phyloP scores from a whole-genome alignment of 1,140 invertebrate genomes.

The Stegodyphus dumicola region DNA sequence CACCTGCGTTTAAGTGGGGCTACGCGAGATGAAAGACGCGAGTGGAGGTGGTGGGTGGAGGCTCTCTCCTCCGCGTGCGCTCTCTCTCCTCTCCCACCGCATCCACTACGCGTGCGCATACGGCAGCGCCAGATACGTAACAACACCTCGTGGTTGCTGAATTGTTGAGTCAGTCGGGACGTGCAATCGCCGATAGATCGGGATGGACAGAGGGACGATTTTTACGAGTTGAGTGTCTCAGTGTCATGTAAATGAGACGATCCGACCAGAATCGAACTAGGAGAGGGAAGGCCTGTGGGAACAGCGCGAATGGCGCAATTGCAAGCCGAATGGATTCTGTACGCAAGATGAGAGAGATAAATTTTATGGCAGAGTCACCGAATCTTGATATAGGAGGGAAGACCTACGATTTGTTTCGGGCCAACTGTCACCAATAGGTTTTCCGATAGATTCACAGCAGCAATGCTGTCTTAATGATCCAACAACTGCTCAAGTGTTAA shows the following conservation, averaged over 20 bases:
- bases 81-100: too few species aligned
- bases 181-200: slow-evolving; percentile 19
- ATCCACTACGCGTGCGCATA: slow-evolving; percentile 22
- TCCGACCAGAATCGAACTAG: background rate
- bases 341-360: background rate
- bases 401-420: slow-evolving; percentile 6
- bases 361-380: background rate
- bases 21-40: background rate
- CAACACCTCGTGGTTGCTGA: slow-evolving; percentile 26
- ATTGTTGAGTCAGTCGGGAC: slow-evolving; percentile 5
- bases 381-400: slow-evolving; percentile 16
- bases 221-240: background rate
- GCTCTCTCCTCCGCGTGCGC: background rate
- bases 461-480: too few species aligned
- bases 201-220: background rate
- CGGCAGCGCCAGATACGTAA: background rate
- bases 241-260: slow-evolving; percentile 29
- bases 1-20: slow-evolving; percentile 47
- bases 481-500: too few species aligned
- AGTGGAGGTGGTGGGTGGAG: background rate
- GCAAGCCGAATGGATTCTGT: too few species aligned
- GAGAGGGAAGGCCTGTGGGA: background rate
- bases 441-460: too few species aligned
- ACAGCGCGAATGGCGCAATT: background rate
- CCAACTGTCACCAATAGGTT: slow-evolving; percentile 10